Conservation (phyloP, 2,888 invertebrate species). For the Mantis religiosa region DNA sequence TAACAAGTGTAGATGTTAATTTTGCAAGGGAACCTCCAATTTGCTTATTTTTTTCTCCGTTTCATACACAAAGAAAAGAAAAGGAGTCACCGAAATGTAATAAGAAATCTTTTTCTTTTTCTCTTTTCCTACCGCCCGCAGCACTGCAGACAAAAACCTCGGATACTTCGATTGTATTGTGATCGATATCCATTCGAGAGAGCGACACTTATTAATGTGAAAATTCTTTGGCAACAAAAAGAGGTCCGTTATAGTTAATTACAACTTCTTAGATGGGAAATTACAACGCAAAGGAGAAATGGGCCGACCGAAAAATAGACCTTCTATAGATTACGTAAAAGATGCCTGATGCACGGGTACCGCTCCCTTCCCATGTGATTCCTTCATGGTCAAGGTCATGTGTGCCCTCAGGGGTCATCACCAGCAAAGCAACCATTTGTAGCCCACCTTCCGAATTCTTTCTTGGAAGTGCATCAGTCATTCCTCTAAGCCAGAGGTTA, state of each 20-base stretch:
- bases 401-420: not conserved
- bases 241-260: not conserved
- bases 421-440: not conserved
- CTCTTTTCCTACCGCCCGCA: not conserved
- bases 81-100: too few relatives aligned
- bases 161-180: not conserved
- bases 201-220: not conserved
- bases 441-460: not conserved
- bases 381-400: constrained; percentile 7
- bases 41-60: too few relatives aligned
- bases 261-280: not conserved
- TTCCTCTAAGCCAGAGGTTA: not conserved
- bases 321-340: not conserved
- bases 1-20: too few relatives aligned
- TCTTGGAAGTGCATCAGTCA: not conserved
- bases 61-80: too few relatives aligned
- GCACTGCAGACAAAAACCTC: not conserved
- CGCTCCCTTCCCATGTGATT: not conserved
- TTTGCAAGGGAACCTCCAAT: too few relatives aligned
- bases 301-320: not conserved
- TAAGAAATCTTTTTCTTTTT: not conserved
- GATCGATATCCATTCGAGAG: not conserved
- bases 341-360: not conserved
- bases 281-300: not conserved
- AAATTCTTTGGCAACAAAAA: not conserved